These are phyloP conservation scores for Manduca sexta DNA, from an alignment of 1,140 invertebrate genomes.

Conservation along the genomic window DNA sequence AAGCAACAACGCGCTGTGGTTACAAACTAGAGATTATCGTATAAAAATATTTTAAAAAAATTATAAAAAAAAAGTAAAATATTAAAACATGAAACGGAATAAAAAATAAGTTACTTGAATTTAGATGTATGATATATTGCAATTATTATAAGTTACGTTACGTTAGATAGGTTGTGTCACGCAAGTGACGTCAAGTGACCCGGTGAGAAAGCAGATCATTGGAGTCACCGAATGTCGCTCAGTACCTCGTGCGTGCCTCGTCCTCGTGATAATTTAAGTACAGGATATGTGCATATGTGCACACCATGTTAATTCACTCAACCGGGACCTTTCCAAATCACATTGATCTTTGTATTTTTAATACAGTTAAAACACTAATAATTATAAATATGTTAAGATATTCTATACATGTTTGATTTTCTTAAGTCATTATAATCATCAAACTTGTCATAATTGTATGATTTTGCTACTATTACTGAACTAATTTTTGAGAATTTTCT, in stretches of 20 bases:
- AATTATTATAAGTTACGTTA: constrained; percentile 71
- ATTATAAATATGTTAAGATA: constrained; percentile 41
- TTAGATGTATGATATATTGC: constrained; percentile 72
- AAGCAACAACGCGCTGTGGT: constrained; percentile 68
- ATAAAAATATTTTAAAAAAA: constrained; percentile 52
- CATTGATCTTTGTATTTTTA: constrained; percentile 47
- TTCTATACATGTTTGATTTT: constrained; percentile 35
- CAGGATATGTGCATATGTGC: constrained; percentile 56
- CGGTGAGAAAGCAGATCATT: constrained; percentile 17
- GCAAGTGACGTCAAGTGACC: constrained; percentile 35
- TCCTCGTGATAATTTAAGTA: constrained; percentile 62
- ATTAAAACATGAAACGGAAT: constrained; percentile 66
- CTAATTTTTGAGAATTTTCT: constrained; percentile 28
- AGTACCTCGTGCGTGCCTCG: constrained; percentile 50
- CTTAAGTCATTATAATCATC: constrained; percentile 15
- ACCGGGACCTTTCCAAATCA: constrained; percentile 49
- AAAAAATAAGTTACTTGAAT: constrained; percentile 71
- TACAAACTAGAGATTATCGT: constrained; percentile 65
- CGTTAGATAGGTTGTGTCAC: constrained; percentile 60
- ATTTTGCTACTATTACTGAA: constrained; percentile 26
- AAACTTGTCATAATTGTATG: constrained; percentile 11
- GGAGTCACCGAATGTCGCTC: constrained; percentile 21
- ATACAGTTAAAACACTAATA: constrained; percentile 35
- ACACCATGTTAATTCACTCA: constrained; percentile 25
- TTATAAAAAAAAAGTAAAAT: constrained; percentile 69